These are phyloP conservation scores for Villa cingulata DNA, from an alignment of 2,888 invertebrate genomes.

Conservation along the genomic window DNA sequence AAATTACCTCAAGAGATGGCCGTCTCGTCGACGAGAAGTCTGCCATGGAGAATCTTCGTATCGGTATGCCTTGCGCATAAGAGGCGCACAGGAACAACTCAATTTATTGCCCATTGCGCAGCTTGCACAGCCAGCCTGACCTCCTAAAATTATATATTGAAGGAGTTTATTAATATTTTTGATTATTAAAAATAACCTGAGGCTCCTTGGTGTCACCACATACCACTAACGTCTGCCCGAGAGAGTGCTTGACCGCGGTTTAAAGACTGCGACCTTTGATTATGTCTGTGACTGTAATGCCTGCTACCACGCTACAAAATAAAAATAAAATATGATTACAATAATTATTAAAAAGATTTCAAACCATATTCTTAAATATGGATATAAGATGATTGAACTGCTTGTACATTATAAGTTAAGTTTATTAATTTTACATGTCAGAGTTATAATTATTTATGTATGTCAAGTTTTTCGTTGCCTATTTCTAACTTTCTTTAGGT, in stretches of 20 bases:
- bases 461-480: no score
- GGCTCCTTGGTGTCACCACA: slow-evolving; percentile 72
- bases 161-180: background rate
- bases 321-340: background rate
- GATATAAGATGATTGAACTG: no score
- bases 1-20: slow-evolving; percentile 84
- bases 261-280: slow-evolving; percentile 62
- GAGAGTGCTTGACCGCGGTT: slow-evolving; percentile 58
- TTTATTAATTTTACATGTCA: no score
- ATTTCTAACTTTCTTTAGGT: no score
- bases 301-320: slow-evolving; percentile 47
- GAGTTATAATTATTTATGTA: no score
- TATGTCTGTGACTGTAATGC: slow-evolving; percentile 44
- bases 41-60: slow-evolving; percentile 95
- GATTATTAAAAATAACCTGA: slow-evolving; percentile 38
- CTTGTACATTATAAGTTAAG: no score
- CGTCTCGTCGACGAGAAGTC: slow-evolving; percentile 69
- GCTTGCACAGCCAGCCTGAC: slow-evolving; percentile 38
- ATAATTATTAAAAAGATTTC: background rate
- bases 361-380: no score
- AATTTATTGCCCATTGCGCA: slow-evolving; percentile 92
- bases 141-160: slow-evolving; percentile 20
- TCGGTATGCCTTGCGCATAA: slow-evolving; percentile 91
- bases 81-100: slow-evolving; percentile 91
- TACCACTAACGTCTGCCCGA: slow-evolving; percentile 51